Conservation (phyloP, 2,113 vertebrate genomes). For the Saccopteryx bilineata region DNA sequence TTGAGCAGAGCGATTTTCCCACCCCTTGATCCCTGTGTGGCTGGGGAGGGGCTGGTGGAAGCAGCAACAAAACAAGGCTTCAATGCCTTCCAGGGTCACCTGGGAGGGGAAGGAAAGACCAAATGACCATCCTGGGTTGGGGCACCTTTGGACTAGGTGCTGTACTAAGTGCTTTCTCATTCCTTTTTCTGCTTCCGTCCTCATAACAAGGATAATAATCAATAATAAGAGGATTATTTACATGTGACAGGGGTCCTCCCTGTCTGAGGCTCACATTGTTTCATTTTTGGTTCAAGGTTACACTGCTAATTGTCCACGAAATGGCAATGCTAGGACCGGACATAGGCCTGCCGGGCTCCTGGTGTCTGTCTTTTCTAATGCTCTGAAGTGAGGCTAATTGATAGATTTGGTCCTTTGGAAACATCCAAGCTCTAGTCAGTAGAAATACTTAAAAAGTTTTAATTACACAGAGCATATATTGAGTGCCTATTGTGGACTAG, state of each 20-base stretch:
- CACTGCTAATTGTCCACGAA: conserved; percentile 25
- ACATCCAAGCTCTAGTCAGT: not conserved
- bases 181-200: conserved; percentile 38
- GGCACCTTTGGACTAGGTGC: not conserved
- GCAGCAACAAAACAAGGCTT: not conserved
- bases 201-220: not conserved
- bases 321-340: not conserved
- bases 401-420: conserved; percentile 16
- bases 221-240: not conserved
- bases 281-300: conserved; percentile 57
- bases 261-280: not conserved
- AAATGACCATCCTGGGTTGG: not conserved
- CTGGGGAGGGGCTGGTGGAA: conserved; percentile 16
- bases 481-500: not conserved
- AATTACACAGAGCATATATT: not conserved
- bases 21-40: conserved; percentile 83
- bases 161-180: not conserved
- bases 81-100: not conserved
- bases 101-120: not conserved
- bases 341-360: not conserved
- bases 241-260: not conserved
- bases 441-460: not conserved
- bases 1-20: conserved; percentile 92
- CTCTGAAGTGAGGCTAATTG: conserved; percentile 19
- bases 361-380: not conserved